A percentile compares a stretch with the other conserved stretches of the same genome.
Conservation (phyloP, 2,888 invertebrate genomes). For the Eubasilissa splendida region DNA sequence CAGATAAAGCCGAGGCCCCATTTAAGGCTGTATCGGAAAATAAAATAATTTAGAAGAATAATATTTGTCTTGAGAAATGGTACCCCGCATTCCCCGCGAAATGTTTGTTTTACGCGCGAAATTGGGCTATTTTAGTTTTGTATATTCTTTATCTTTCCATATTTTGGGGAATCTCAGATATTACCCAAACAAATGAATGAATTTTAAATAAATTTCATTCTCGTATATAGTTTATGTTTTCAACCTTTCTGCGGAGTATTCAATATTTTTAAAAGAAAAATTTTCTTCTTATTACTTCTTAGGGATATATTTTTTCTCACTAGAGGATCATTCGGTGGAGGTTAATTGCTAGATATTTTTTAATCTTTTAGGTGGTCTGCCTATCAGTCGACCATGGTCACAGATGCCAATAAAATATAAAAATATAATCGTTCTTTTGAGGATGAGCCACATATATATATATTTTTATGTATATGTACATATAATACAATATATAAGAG, state of each 20-base stretch:
- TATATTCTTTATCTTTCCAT: constrained; percentile 7
- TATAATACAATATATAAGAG: too few relatives aligned
- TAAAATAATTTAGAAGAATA: constrained; percentile 32
- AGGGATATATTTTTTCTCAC: too few relatives aligned
- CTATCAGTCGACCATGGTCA: too few relatives aligned
- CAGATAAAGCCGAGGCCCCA: constrained; percentile 32
- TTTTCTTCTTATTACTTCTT: not conserved
- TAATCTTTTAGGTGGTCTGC: too few relatives aligned
- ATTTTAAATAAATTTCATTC: constrained; percentile 3
- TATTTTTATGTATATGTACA: too few relatives aligned
- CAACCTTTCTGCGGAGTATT: not conserved
- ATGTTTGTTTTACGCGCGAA: constrained; percentile 21
- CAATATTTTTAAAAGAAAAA: not conserved
- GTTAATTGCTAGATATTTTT: too few relatives aligned
- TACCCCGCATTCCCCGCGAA: constrained; percentile 4
- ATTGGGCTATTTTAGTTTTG: constrained; percentile 12
- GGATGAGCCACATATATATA: too few relatives aligned
- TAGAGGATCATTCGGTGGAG: too few relatives aligned
- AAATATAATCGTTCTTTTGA: too few relatives aligned
- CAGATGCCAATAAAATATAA: too few relatives aligned
- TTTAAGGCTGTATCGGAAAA: constrained; percentile 35
- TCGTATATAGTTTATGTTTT: not conserved
- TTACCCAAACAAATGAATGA: constrained; percentile 17
- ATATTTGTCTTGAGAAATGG: constrained; percentile 24
- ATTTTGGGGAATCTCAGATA: constrained; percentile 29